Base-by-base conservation (phyloP, 64 coral and sea anemone species). In the Montipora foliosa region DNA sequence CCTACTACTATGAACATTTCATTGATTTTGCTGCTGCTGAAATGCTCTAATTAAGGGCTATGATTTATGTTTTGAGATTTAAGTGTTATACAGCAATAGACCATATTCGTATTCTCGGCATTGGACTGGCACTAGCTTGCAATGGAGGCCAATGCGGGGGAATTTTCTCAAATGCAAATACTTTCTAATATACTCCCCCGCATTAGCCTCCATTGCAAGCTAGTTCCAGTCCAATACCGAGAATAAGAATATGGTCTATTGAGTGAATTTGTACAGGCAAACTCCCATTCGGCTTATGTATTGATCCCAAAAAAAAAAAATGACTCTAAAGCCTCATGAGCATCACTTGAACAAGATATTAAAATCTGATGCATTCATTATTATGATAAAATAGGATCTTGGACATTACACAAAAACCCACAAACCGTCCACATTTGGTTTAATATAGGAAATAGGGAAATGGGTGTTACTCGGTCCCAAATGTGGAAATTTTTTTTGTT, bases 1-100 rank as follows among this genome's bases (percentile, higher is more conserved):
- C 2, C 24, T 88, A 88, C 25, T 88, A 76, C 22, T 88, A 53
- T 75, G 51, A 88, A 16, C 48, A 76, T 59, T 88, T 88, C 47
- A 59, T 88, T 79, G 49, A 55, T 77, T 51, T 79, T 79, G 77
- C 77, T 22, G 60, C 60, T 64, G 60, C 60, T 64, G 60, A 64
- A 64, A 11, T 64, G 13, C 52, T 57, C 5, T 57, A 64, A 64
- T 64, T 7, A 55, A 5, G 9, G 51, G 52, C 6, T 55, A 55
- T 7, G 52, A 55, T 55, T 1, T 55, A 55, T 55, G 52, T 55
- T 55, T 55, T 55, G 52, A 55, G 3, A 3, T 1, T 55, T 55
- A 55, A 55, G 52, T 10, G 52, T 55, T 55, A 55, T 55, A 10
- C 52, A 55, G 52, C 1, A 55, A n/a, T n/a, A n/a, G n/a, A n/a